Conservation (phyloP, 2,113 vertebrate species). For the Syngnathus typhle region DNA sequence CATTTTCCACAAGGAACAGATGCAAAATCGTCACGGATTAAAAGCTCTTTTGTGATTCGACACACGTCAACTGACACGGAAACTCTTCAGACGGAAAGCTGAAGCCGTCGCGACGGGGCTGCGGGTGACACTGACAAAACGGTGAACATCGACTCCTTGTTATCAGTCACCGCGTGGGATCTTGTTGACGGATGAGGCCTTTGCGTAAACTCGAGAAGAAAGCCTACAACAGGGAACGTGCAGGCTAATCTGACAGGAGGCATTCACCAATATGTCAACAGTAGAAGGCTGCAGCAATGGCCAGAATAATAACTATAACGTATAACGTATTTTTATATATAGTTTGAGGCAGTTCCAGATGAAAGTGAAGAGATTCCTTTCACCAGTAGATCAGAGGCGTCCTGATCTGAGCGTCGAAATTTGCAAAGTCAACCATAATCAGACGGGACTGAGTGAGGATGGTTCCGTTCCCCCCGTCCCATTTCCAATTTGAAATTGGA, state of each 20-base stretch:
- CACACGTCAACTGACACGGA: conserved; percentile 21
- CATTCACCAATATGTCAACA: background rate
- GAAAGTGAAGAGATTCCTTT: too few species aligned
- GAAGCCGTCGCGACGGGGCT: conserved; percentile 36
- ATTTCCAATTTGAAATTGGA: too few species aligned
- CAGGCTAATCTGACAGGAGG: background rate
- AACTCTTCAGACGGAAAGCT: conserved; percentile 29
- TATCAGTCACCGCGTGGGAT: conserved; percentile 49
- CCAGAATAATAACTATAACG: too few species aligned
- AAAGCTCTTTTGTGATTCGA: conserved; percentile 16
- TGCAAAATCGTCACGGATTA: conserved; percentile 6
- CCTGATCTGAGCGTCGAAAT: too few species aligned
- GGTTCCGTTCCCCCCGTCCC: too few species aligned
- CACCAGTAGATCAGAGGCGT: too few species aligned
- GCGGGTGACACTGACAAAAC: conserved; percentile 46
- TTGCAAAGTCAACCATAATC: too few species aligned
- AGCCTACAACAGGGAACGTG: background rate
- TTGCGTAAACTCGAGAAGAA: conserved; percentile 7
- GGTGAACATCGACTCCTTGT: conserved; percentile 22
- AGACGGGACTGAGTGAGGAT: too few species aligned
- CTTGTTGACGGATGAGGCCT: conserved; percentile 24
- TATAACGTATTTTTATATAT: too few species aligned
- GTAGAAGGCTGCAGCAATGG: background rate
- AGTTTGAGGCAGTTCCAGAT: too few species aligned
- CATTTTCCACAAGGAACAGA: conserved; percentile 23